A percentile compares a stretch with the other conserved stretches of the same genome.
Conservation (phyloP, 2,113 vertebrate genomes). For the Hydrochoerus hydrochaeris region DNA sequence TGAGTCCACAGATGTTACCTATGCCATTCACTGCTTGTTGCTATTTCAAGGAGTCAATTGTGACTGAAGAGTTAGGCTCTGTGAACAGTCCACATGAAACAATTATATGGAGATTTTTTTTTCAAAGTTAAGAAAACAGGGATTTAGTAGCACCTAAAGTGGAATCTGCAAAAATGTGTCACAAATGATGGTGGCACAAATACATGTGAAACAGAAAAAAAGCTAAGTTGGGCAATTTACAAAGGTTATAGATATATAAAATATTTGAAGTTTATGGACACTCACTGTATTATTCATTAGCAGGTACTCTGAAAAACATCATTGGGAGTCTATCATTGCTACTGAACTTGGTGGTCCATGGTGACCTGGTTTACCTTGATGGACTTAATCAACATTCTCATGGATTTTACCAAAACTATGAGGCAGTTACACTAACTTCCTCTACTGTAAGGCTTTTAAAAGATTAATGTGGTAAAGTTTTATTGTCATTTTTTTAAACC, state of each 20-base stretch:
- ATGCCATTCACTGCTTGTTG: not conserved
- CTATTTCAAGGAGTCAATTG: not conserved
- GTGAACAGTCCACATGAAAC: not conserved
- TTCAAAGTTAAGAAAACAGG: not conserved
- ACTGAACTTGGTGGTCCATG: not conserved
- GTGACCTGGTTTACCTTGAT: not conserved
- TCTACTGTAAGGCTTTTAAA: not conserved
- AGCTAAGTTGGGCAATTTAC: not conserved
- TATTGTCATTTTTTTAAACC: not conserved
- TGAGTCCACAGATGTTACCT: not conserved
- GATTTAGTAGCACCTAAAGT: not conserved
- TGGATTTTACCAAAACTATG: not conserved
- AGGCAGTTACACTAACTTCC: not conserved
- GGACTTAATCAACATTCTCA: not conserved
- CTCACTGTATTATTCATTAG: not conserved
- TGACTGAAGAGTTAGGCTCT: not conserved
- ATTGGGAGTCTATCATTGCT: not conserved
- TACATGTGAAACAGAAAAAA: not conserved
- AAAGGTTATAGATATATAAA: slow-evolving; percentile 13
- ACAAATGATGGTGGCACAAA: not conserved
- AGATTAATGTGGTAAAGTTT: not conserved
- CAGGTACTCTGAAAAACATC: not conserved
- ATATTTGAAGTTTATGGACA: not conserved
- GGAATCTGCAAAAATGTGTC: slow-evolving; percentile 18
- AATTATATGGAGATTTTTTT: not conserved